These are phyloP conservation scores for Alauda arvensis DNA, from an alignment of 2,797 vertebrate species.

Conservation along the genomic window DNA sequence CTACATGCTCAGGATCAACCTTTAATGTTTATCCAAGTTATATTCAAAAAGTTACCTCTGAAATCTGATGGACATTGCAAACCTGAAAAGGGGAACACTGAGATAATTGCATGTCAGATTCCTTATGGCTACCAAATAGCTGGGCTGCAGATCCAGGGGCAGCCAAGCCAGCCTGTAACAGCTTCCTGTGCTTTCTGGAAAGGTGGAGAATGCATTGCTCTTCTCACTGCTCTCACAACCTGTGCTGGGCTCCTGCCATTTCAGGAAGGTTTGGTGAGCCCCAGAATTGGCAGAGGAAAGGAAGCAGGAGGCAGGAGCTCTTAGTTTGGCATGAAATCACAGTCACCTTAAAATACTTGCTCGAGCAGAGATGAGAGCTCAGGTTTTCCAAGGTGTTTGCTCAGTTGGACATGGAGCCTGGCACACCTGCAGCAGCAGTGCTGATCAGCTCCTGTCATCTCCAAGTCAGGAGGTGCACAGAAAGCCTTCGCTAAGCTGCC, in stretches of 20 bases:
- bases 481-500: neutral
- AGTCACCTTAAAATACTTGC: neutral
- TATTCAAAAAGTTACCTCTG: neutral
- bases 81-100: neutral
- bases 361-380: neutral
- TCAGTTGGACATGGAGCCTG: neutral
- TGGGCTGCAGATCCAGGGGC: neutral
- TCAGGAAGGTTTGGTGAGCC: neutral
- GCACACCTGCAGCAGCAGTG: neutral
- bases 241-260: neutral
- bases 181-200: neutral
- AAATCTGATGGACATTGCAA: neutral
- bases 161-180: neutral
- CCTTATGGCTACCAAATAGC: fast-evolving
- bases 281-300: neutral
- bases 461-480: neutral
- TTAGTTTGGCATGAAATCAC: neutral
- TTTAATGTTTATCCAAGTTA: neutral
- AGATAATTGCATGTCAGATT: neutral
- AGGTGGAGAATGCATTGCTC: neutral
- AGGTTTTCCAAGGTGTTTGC: neutral
- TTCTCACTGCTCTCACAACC: neutral
- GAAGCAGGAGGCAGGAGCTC: neutral
- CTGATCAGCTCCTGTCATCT: neutral
- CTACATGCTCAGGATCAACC: neutral